phyloP scores from a whole-genome alignment of 2,113 vertebrate genomes.

The Lota lota region DNA sequence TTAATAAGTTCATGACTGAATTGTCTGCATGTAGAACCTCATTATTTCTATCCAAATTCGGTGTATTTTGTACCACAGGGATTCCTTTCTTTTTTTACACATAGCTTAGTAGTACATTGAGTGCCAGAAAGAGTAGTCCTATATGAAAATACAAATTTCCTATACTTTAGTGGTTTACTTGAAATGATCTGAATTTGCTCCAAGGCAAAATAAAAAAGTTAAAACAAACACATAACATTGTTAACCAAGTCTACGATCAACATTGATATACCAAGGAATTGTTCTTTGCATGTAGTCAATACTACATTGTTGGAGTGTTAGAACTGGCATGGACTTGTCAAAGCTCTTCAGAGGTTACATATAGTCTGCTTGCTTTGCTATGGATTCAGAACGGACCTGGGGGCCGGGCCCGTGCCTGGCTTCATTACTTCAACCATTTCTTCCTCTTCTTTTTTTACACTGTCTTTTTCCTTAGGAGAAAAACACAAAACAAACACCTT shows the following conservation, averaged over 20 bases:
- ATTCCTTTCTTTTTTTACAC: not conserved
- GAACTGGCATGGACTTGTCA: conserved; percentile 32
- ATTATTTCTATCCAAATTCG: too few species aligned
- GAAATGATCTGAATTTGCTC: conserved; percentile 9
- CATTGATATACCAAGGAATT: conserved; percentile 29
- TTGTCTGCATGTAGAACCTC: too few species aligned
- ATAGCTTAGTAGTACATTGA: not conserved
- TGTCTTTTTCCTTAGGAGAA: conserved; percentile 30
- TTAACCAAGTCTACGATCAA: conserved; percentile 22
- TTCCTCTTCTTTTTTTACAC: conserved; percentile 19
- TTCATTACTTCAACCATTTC: conserved; percentile 4
- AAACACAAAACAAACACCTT: conserved; percentile 48
- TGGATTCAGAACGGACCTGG: conserved; percentile 27
- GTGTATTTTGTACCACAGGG: conserved; percentile 6
- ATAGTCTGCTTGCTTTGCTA: conserved; percentile 29
- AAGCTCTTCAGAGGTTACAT: conserved; percentile 20
- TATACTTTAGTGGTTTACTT: not conserved
- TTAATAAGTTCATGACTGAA: too few species aligned
- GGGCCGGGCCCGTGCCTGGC: not conserved
- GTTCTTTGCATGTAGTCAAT: not conserved
- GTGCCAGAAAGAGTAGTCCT: not conserved
- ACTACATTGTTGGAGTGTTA: conserved; percentile 16
- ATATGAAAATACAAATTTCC: conserved; percentile 13
- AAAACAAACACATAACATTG: conserved; percentile 4
- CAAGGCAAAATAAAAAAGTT: conserved; percentile 3